Evolutionary conservation across 2,113 vertebrate genomes (phyloP), one percentile per base, ranked within the genome.

Genomic region (Speoplatyrhinus poulsoni): DNA sequence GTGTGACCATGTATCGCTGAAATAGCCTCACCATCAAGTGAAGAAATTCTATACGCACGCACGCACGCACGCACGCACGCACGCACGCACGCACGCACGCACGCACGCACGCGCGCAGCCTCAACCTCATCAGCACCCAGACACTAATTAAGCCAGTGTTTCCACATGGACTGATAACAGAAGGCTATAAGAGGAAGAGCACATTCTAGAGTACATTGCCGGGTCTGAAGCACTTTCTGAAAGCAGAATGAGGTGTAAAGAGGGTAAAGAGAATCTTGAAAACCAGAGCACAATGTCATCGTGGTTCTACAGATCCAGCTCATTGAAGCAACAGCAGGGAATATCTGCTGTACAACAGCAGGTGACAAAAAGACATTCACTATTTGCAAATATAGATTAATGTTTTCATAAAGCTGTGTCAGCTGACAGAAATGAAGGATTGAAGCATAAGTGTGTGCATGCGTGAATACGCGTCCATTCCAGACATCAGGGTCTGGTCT

Each of bases 81-180:
- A 64, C 26, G 59, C 54, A 53, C 52, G 36, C 50, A 48, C 5
- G 33, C 65, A 65, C 62, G 9, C 65, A 36, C 64, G 57, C 67
- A 70, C 17, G 62, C 55, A 60, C 41, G 13, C 26, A 26, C 2
- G 2, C 26, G 2, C 26, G 26, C 26, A 26, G 26, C 12, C 58
- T n/a, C 17, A 19, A 4, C 7, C 55, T 50, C 61, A 69, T 52
- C 55, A 56, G 60, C 49, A 70, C 81, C 58, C 70, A 61, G 59
- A 56, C 62, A 70, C 70, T 76, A 80, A 85, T 83, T 73, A 88
- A 72, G 76, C 68, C 73, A 68, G 48, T 12, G n/a, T 80, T 81
- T 82, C 65, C 62, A 12, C 79, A 81, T 63, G 79, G 76, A 67
- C 49, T 17, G 72, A 48, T 73, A 82, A 76, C 82, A 78, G 76